Evolutionary conservation across 2,113 vertebrate species (phyloP).

Genomic region (Gopherus flavomarginatus): DNA sequence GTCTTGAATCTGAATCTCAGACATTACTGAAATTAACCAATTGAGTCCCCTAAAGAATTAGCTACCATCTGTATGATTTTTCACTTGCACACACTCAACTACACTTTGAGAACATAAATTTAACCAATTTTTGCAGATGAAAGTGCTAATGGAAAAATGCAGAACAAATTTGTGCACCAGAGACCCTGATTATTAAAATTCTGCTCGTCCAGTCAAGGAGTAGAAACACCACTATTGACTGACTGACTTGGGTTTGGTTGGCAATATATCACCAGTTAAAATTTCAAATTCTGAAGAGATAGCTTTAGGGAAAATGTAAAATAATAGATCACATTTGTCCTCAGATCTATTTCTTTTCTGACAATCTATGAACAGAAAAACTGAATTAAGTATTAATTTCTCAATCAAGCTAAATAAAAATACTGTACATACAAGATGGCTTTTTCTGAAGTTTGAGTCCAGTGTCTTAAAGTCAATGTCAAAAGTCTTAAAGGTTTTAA

Average conservation of each 20-base stretch:
- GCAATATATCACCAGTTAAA: not conserved
- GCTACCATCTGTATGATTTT: not conserved
- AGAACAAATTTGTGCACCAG: not conserved
- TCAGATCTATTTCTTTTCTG: not conserved
- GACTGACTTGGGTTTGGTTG: not conserved
- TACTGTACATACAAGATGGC: fast-evolving
- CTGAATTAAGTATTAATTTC: not conserved
- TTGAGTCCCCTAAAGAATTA: not conserved
- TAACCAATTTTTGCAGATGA: not conserved
- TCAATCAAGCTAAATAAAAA: not conserved
- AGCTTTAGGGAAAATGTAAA: not conserved
- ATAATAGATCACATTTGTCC: no score
- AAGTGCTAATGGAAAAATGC: not conserved
- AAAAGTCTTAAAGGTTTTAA: not conserved
- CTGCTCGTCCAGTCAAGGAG: not conserved
- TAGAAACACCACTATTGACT: not conserved
- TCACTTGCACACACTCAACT: not conserved
- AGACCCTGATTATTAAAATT: not conserved
- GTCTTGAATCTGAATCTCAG: not conserved
- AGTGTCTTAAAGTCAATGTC: not conserved
- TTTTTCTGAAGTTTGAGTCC: not conserved
- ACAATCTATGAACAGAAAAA: not conserved
- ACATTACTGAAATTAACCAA: not conserved
- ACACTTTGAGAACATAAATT: not conserved
- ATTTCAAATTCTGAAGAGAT: not conserved